These are phyloP conservation scores for Platygyra sinensis DNA, from an alignment of 64 coral and sea anemone genomes.

Conservation along the genomic window DNA sequence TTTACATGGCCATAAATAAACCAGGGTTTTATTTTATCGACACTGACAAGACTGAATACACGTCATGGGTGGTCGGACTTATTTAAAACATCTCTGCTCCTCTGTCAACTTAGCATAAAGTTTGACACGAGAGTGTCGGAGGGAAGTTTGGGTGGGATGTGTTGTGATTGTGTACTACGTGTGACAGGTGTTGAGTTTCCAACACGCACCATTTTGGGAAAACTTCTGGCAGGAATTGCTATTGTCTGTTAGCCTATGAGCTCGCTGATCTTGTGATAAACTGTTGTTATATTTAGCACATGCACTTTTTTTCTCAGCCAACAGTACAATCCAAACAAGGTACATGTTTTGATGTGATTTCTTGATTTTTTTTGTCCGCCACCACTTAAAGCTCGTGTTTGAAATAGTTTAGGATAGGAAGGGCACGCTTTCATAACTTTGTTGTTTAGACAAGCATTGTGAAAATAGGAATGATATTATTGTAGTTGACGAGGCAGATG, in stretches of 20 bases:
- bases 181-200: slow-evolving; percentile 79
- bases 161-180: slow-evolving; percentile 12
- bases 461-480: slow-evolving; percentile 28
- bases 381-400: neutral
- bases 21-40: slow-evolving; percentile 23
- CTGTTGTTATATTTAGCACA: slow-evolving; percentile 42
- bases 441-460: slow-evolving; percentile 25
- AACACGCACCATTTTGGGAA: slow-evolving; percentile 67
- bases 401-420: slow-evolving; percentile 5
- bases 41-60: neutral
- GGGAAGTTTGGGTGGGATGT: neutral
- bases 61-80: slow-evolving; percentile 32
- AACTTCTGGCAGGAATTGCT: slow-evolving; percentile 67
- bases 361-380: neutral
- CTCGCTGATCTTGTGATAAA: slow-evolving; percentile 42
- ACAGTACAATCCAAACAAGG: slow-evolving; percentile 7
- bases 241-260: slow-evolving; percentile 70
- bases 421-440: neutral
- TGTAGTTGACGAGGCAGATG: neutral
- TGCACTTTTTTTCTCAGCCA: neutral
- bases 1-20: slow-evolving; percentile 46
- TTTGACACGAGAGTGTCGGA: neutral
- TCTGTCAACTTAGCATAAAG: neutral
- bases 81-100: neutral
- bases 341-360: slow-evolving; percentile 5